A percentile compares a stretch with the other conserved stretches of the same genome.
phyloP scores from a whole-genome alignment of 2,888 invertebrate species.

The Diaprepes abbreviatus region DNA sequence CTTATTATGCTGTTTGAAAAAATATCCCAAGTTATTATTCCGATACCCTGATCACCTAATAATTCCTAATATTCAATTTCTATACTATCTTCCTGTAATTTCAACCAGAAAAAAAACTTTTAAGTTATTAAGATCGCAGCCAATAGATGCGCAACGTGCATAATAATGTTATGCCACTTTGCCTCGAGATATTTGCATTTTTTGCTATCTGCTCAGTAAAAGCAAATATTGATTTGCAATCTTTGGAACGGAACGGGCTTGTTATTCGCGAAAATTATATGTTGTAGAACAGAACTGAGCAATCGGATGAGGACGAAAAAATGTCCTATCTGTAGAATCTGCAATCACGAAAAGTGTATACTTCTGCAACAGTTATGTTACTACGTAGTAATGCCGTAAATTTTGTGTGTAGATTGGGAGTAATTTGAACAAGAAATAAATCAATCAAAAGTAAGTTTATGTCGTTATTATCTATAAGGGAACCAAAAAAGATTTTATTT shows the following conservation, averaged over 20 bases:
- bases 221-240: conserved; percentile 16
- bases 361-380: neutral
- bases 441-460: too few relatives aligned
- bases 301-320: conserved; percentile 10
- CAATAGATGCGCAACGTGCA: conserved; percentile 9
- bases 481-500: too few relatives aligned
- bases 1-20: too few relatives aligned
- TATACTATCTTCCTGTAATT: neutral
- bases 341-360: conserved; percentile 11
- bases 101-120: neutral
- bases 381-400: neutral
- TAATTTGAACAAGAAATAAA: too few relatives aligned
- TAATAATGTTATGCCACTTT: conserved; percentile 12
- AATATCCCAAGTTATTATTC: too few relatives aligned
- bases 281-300: conserved; percentile 11
- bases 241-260: conserved; percentile 8
- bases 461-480: too few relatives aligned
- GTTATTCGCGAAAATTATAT: conserved; percentile 11
- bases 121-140: neutral
- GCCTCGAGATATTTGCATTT: conserved; percentile 10
- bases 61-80: neutral
- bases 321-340: conserved; percentile 13
- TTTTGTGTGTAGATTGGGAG: too few relatives aligned
- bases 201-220: conserved; percentile 3
- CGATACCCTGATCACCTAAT: too few relatives aligned